Evolutionary conservation across 2,113 vertebrate genomes (phyloP).

Genomic region (Mus spicilegus): DNA sequence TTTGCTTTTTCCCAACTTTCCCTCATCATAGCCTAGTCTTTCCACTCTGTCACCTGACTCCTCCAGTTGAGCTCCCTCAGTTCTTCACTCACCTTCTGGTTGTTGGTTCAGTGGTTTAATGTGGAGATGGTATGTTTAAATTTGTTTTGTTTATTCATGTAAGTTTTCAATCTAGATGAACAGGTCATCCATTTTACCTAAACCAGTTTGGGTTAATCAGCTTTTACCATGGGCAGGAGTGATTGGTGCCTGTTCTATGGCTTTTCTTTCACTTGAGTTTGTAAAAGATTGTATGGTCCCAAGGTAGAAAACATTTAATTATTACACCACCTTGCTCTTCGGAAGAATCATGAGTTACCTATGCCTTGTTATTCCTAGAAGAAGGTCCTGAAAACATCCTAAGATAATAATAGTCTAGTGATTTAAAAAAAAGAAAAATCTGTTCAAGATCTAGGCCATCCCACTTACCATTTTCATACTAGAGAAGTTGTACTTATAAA

Average conservation of each 20-base stretch:
- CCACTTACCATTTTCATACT: background rate
- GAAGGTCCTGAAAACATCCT: constrained; percentile 36
- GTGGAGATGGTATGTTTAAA: background rate
- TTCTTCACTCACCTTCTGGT: background rate
- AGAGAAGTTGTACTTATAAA: constrained; percentile 24
- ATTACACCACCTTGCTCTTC: background rate
- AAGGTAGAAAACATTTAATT: constrained; percentile 33
- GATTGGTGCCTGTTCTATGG: background rate
- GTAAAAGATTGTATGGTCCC: background rate
- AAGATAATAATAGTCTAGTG: constrained; percentile 7
- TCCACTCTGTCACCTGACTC: background rate
- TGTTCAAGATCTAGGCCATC: constrained; percentile 18
- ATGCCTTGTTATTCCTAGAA: background rate
- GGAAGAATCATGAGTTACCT: background rate
- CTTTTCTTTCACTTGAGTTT: constrained; percentile 35
- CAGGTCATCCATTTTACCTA: background rate
- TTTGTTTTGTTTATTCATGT: constrained; percentile 39
- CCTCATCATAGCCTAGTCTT: background rate
- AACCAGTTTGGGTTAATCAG: background rate
- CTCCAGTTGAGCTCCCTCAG: constrained; percentile 44
- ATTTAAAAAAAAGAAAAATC: constrained; percentile 35
- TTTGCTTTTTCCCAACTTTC: background rate
- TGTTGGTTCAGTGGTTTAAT: background rate
- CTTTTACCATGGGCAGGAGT: background rate
- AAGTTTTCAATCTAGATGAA: constrained; percentile 38